phyloP scores from a whole-genome alignment of 1,140 invertebrate genomes.

The Plectrocnemia conspersa region DNA sequence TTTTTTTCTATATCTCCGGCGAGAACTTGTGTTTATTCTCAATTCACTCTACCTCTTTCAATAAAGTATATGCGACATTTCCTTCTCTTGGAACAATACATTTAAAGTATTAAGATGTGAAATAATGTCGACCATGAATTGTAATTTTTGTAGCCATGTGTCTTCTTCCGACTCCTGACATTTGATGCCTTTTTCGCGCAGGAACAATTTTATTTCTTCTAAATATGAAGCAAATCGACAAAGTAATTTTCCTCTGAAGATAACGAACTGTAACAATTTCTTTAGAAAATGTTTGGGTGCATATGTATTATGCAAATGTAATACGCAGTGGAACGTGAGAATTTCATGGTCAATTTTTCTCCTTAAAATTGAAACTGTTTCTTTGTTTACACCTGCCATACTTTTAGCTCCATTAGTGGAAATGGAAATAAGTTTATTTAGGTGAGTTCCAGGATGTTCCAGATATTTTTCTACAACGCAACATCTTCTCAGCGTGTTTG shows the following conservation, averaged over 20 bases:
- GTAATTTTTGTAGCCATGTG: slow-evolving; percentile 1
- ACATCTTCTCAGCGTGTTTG: not conserved
- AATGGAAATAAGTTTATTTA: not conserved
- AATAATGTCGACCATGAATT: not conserved
- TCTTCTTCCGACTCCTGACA: slow-evolving; percentile 1
- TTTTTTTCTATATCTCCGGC: slow-evolving; percentile 2
- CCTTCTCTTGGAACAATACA: too few relatives aligned
- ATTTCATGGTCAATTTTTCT: too few relatives aligned
- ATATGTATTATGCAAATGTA: too few relatives aligned
- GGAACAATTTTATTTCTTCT: too few relatives aligned
- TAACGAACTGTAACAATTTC: slow-evolving; percentile 23
- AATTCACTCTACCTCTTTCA: not conserved
- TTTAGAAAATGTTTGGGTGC: too few relatives aligned
- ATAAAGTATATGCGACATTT: too few relatives aligned
- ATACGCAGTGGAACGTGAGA: too few relatives aligned
- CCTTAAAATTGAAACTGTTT: too few relatives aligned
- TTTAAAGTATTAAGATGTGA: too few relatives aligned
- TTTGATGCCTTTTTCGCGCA: too few relatives aligned
- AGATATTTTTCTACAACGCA: not conserved
- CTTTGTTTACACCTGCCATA: too few relatives aligned
- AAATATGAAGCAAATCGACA: not conserved
- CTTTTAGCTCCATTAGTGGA: too few relatives aligned
- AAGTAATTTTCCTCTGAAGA: not conserved
- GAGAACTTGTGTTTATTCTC: slow-evolving; percentile 5
- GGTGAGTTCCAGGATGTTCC: not conserved